These are phyloP conservation scores for Neodiprion lecontei DNA, from an alignment of 1,140 invertebrate genomes.

Conservation along the genomic window DNA sequence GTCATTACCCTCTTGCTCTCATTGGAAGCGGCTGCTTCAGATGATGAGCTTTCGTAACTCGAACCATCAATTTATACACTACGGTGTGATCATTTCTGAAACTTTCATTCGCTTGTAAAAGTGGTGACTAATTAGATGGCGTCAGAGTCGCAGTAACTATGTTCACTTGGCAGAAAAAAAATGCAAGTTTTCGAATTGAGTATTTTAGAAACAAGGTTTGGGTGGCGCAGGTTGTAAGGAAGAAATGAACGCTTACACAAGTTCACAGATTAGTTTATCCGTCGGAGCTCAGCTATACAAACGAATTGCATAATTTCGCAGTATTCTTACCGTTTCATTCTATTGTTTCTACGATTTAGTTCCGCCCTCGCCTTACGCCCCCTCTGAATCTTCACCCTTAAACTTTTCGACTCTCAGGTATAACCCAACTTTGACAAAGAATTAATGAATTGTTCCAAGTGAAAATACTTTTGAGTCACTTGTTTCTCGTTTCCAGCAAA, in stretches of 20 bases:
- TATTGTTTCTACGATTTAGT: conserved; percentile 6
- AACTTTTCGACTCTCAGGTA: not conserved
- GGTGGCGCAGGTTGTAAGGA: not conserved
- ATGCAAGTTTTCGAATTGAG: not conserved
- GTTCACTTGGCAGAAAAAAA: not conserved
- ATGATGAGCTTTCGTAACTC: too few relatives aligned
- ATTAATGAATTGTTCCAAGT: conserved; percentile 4
- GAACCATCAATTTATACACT: too few relatives aligned
- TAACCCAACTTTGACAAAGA: not conserved
- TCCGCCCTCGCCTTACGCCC: not conserved
- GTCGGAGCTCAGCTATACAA: not conserved
- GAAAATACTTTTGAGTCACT: not conserved
- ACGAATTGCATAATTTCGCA: not conserved
- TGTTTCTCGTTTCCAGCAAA: not conserved
- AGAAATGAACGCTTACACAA: not conserved
- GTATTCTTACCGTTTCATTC: not conserved
- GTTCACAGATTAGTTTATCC: conserved; percentile 2
- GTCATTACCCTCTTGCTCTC: too few relatives aligned
- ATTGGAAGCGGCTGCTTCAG: too few relatives aligned
- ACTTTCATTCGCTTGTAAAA: too few relatives aligned
- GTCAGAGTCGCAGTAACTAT: not conserved
- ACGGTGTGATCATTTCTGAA: too few relatives aligned
- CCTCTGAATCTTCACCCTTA: not conserved
- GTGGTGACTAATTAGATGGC: too few relatives aligned
- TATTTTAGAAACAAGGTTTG: not conserved